Base-by-base conservation (phyloP, 1,140 invertebrate genomes). In the Tribolium castaneum region DNA sequence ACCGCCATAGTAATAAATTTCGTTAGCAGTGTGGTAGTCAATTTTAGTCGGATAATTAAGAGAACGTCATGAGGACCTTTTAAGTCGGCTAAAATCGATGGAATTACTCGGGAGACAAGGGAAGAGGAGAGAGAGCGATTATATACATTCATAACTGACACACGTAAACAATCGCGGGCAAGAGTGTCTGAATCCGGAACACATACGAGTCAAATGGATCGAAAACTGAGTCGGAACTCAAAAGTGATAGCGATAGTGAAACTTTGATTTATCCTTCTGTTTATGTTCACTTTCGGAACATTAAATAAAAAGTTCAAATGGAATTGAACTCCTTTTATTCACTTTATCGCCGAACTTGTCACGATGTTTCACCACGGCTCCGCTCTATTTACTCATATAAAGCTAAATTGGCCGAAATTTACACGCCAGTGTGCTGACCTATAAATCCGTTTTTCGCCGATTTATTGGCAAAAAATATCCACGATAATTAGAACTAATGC, bases 171-270 rank as follows among this genome's bases (percentile, higher is more conserved):
- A 78, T 78, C 59, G 19, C 52, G 76, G 45, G 70, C 10, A 59
- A 73, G 25, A 56, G 73, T 70, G 50, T 75, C 52, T 35, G 59
- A 25, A 39, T 49, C 56, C 74, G 66, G 76, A 78, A 80, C 70
- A 78, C 74, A 78, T 70, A 50, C 59, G 56, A 70, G 54, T 75
- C 51, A 74, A 80, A 80, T 78, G 76, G 76, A 70, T 78, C 71
- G 76, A 78, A 74, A 62, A 66, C 51, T 54, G 22, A 80, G 70
- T 78, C 45, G 66, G 25, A 78, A 80, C 80, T 81, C 80, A 81
- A 81, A 80, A 81, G 80, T 80, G 78, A 73, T 77, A 34, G 66
- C 76, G 80, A 81, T 81, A 81, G 80, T 81, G 80, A 78, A 80
- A 80, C 78, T 81, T 81, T 81, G 78, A 81, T 81, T 80, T 80